Base-by-base conservation (phyloP, 1,140 invertebrate genomes). In the Drosophila setifemur region DNA sequence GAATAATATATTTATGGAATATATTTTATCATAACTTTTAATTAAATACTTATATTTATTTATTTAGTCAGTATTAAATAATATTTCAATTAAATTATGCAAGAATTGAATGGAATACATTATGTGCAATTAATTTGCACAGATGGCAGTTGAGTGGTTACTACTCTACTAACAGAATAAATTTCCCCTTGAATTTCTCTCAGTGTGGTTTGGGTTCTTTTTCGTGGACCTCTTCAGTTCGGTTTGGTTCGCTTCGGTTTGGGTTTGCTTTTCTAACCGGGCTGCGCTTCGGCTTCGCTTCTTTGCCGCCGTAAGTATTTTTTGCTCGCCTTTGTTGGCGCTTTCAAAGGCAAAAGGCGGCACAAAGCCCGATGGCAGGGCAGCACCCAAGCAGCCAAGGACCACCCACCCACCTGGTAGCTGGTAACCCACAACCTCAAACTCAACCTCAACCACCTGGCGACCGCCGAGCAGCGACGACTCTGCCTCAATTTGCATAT, bases 401-500 rank as follows among this genome's bases (percentile, higher is more conserved):
- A n/a, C n/a, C n/a, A n/a, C n/a, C n/a, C 12, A 35, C 35, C 48
- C 48, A 23, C 45, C 45, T 33, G 25, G 31, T 28, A 28, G 5
- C 26, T 8, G 9, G 26, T 39, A 40, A 33, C 8, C 25, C 26
- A 28, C 9, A 44, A 29, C 40, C 53, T n/a, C n/a, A n/a, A n/a
- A n/a, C n/a, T n/a, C n/a, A n/a, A n/a, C n/a, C n/a, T n/a, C 19
- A 28, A 11, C 16, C 12, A 14, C 35, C 39, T 33, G 23, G 23
- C 31, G 19, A 19, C 35, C 42, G 28, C 48, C 21, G 21, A 21
- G 7, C 37, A n/a, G 19, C 47, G 14, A 4, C n/a, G n/a, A n/a
- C n/a, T n/a, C 35, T 50, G 9, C 49, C 50, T 58, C 69, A 77
- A 83, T 83, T 83, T 83, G 79, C 78, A 83, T 83, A 83, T 83